Base-by-base conservation (phyloP, 2,113 vertebrate genomes). In the Seriola aureovittata region DNA sequence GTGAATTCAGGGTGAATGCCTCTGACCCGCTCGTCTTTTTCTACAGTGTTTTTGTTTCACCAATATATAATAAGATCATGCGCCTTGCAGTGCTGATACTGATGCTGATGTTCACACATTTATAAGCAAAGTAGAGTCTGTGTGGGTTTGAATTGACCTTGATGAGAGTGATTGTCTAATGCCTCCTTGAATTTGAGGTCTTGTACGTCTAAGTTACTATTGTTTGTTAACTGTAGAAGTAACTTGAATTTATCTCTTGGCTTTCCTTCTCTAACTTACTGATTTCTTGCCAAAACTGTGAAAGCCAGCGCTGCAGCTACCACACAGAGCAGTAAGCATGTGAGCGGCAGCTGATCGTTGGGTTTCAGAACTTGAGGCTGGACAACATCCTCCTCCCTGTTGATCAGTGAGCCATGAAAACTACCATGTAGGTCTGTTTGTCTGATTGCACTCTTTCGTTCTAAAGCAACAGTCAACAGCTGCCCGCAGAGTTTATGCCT, bases 341-440 rank as follows among this genome's bases (percentile, higher is more conserved):
- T 38, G 32, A 57, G 69, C 34, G 17, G 21, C 21, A 17, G 82
- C 19, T 36, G 57, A 40, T 75, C 59, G 40, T 14, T n/a, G 63
- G 48, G 17, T 60, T 75, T 44, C 13, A 38, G 8, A 55, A 46
- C 16, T 5, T 4, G 21, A 38, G 48, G 29, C 46, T 58, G n/a
- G n/a, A 13, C 34, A 6, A 11, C 34, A 10, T 19, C 48, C 29
- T 78, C n/a, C 5, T 74, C 32, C 14, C 23, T 13, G 38, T 63
- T 40, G 10, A 65, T 60, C 77, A 71, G 32, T 19, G 29, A 80
- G 25, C 23, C 40, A 16, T 75, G 8, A 60, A 65, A 58, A 40
- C 44, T 0, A 21, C 46, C 25, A 40, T 12, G 46, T 16, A 6
- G 34, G 38, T 54, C 58, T 29, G 63, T 50, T 50, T 52, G 50